Evolutionary conservation across 2,113 vertebrate genomes (phyloP).

Genomic region (Semnornis frantzii): DNA sequence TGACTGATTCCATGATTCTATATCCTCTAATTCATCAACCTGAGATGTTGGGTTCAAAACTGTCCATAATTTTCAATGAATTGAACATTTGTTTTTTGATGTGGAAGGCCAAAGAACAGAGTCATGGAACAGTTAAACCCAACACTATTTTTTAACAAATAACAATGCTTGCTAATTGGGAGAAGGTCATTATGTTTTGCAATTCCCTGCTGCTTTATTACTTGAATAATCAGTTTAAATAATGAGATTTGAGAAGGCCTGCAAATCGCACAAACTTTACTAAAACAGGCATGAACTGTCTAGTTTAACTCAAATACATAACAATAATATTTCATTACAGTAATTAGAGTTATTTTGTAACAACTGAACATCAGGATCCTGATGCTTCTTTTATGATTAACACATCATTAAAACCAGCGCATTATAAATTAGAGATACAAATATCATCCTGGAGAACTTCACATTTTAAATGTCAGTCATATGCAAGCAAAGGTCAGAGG

Average conservation of each 20-base stretch:
- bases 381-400: background rate
- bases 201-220: slow-evolving; percentile 18
- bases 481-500: background rate
- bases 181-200: background rate
- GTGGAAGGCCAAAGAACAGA: background rate
- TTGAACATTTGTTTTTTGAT: background rate
- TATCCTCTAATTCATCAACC: background rate
- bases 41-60: background rate
- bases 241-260: slow-evolving; percentile 26
- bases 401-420: background rate
- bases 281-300: background rate
- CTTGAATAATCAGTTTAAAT: slow-evolving; percentile 3
- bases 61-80: background rate
- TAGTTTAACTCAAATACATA: background rate
- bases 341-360: background rate
- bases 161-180: background rate
- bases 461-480: background rate
- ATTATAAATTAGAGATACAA: background rate
- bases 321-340: background rate
- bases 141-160: background rate
- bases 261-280: background rate
- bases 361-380: background rate
- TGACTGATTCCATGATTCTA: too few relatives aligned
- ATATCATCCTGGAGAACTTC: background rate
- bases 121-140: background rate